Conservation (phyloP, 2,113 vertebrate genomes). For the Larimichthys polyactis region DNA sequence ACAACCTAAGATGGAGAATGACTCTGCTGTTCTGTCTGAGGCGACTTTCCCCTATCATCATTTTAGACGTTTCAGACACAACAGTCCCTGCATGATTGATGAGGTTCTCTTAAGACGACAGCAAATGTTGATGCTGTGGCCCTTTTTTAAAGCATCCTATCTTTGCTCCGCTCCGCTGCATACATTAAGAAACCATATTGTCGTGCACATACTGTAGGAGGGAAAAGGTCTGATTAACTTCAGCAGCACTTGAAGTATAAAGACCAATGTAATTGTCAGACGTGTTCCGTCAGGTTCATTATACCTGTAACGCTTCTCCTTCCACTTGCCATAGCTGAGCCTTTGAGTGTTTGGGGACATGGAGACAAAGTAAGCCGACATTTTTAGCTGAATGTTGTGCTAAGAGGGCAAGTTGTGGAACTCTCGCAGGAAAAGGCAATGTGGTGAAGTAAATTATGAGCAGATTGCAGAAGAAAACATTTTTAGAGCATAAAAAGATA, state of each 20-base stretch:
- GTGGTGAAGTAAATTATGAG: background rate
- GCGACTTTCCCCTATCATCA: background rate
- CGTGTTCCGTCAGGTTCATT: too few relatives aligned
- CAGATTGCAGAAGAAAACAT: too few relatives aligned
- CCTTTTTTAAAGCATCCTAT: background rate
- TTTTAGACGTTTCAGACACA: slow-evolving; percentile 6
- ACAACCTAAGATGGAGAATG: background rate
- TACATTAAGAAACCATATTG: background rate
- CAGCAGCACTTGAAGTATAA: too few relatives aligned
- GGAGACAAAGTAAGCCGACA: background rate
- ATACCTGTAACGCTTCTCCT: background rate
- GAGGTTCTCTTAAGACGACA: background rate
- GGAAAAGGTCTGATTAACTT: too few relatives aligned
- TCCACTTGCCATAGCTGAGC: background rate
- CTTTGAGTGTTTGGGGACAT: background rate
- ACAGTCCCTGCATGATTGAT: slow-evolving; percentile 13
- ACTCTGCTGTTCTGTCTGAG: slow-evolving; percentile 20
- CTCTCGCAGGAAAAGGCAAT: background rate
- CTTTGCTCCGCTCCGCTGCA: background rate
- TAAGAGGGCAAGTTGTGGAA: background rate
- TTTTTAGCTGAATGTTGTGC: background rate
- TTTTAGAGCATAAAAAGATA: too few relatives aligned
- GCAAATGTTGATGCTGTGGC: background rate
- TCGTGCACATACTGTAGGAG: too few relatives aligned
- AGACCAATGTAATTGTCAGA: too few relatives aligned